phyloP scores from a whole-genome alignment of 1,140 invertebrate species.

The Pachypeltis micranthus region DNA sequence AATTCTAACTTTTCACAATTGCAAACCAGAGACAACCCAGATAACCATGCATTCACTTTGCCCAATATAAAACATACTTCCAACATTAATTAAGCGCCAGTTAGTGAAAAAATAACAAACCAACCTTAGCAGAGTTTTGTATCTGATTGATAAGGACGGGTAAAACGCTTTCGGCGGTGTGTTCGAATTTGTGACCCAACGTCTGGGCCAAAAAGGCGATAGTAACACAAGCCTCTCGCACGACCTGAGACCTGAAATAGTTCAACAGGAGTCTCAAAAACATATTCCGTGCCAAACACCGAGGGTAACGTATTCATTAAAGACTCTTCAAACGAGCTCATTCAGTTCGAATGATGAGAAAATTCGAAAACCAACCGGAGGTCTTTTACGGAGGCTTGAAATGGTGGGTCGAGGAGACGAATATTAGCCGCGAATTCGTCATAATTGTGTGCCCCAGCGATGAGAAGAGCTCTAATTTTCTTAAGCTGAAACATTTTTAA shows the following conservation, averaged over 20 bases:
- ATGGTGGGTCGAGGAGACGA: constrained; percentile 65
- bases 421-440: constrained; percentile 71
- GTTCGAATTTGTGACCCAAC: constrained; percentile 69
- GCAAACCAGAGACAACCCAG: too few species aligned
- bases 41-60: too few species aligned
- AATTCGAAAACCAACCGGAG: constrained; percentile 54
- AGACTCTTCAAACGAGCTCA: too few species aligned
- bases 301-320: too few species aligned
- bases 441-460: constrained; percentile 64
- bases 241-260: constrained; percentile 59
- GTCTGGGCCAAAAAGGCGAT: constrained; percentile 81
- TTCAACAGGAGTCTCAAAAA: too few species aligned
- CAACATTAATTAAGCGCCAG: too few species aligned
- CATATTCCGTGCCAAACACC: too few species aligned
- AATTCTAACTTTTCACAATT: too few species aligned
- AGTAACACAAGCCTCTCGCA: constrained; percentile 87
- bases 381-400: constrained; percentile 78
- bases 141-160: constrained; percentile 79
- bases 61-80: too few species aligned
- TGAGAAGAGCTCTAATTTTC: constrained; percentile 66
- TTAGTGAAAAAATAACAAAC: too few species aligned
- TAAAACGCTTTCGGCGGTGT: constrained; percentile 69
- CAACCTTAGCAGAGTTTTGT: constrained; percentile 88
- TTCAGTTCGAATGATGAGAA: too few species aligned
- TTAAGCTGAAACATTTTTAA: constrained; percentile 51